These are phyloP conservation scores for Hiodon alosoides DNA, from an alignment of 2,113 vertebrate species.

Conservation along the genomic window DNA sequence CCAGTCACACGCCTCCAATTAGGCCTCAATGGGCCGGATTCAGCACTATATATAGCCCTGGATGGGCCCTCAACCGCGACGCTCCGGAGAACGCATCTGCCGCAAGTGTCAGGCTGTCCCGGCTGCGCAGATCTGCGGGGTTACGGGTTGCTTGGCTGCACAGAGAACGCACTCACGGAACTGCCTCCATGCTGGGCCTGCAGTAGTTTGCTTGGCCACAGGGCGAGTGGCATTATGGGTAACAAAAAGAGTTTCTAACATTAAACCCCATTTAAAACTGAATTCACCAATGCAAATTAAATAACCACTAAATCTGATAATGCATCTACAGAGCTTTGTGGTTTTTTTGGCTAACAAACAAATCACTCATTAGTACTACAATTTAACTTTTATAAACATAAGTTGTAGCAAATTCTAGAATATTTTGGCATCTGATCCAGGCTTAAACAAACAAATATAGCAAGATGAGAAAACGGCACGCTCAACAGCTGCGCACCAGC, in stretches of 20 bases:
- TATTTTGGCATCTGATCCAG: too few species aligned
- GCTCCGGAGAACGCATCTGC: background rate
- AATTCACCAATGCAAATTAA: background rate
- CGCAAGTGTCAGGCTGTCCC: background rate
- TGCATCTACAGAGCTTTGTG: too few species aligned
- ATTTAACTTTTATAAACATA: too few species aligned
- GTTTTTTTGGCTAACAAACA: too few species aligned
- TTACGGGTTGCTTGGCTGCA: background rate
- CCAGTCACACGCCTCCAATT: background rate
- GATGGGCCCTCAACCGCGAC: background rate
- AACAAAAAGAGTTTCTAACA: background rate
- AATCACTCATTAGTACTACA: too few species aligned
- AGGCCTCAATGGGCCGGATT: background rate
- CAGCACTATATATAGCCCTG: background rate
- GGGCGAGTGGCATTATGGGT: constrained; percentile 10
- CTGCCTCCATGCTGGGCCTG: background rate
- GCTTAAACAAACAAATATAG: too few species aligned
- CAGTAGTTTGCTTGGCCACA: background rate
- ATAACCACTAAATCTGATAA: too few species aligned
- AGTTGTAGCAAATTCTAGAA: too few species aligned
- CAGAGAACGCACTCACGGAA: background rate
- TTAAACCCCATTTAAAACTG: too few species aligned
- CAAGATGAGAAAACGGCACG: too few species aligned
- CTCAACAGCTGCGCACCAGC: too few species aligned
- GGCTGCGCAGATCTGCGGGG: background rate